Base-by-base conservation (phyloP, 2,113 vertebrate genomes). In the Limnothrissa miodon region DNA sequence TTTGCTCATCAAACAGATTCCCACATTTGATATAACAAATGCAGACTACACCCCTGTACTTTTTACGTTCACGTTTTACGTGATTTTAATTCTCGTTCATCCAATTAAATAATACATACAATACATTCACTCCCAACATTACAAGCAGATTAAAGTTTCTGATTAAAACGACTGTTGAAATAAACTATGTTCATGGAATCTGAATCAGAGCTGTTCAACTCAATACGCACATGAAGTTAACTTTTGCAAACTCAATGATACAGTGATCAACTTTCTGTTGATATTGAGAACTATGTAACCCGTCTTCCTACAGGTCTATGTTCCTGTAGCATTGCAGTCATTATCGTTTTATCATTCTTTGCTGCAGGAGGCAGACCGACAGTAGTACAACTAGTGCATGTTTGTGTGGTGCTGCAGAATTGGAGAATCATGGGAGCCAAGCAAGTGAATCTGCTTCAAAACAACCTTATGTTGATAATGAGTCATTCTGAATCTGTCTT, bases 111-210 rank as follows among this genome's bases (percentile, higher is more conserved):
- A 39, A 74, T 74, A 74, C 4, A 62, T 1, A 29, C n/a, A n/a
- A n/a, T n/a, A 15, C 33, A 74, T 74, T 74, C 66, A 74, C 33
- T 33, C 66, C 33, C n/a, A 21, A 74, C 62, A 70, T 70, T 70
- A 33, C 29, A 13, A 74, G 3, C 66, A 36, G 66, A 74, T 15
- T 17, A 2, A 74, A n/a, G n/a, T 15, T 74, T 74, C 29, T 33
- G 29, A 13, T 33, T 74, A 36, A 74, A 74, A 74, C 10, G 2
- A 74, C 29, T 33, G 62, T 36, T 13, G 29, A 70, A 25, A 62
- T 29, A 62, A n/a, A n/a, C n/a, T n/a, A 74, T 15, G 33, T 74
- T 33, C 17, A n/a, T n/a, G n/a, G 4, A 74, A 74, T 39, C 66
- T 15, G 25, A 36, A 36, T 13, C 66, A 33, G 29, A 13, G n/a